Conservation (phyloP, 2,888 invertebrate genomes). For the Eremobia ochroleuca region DNA sequence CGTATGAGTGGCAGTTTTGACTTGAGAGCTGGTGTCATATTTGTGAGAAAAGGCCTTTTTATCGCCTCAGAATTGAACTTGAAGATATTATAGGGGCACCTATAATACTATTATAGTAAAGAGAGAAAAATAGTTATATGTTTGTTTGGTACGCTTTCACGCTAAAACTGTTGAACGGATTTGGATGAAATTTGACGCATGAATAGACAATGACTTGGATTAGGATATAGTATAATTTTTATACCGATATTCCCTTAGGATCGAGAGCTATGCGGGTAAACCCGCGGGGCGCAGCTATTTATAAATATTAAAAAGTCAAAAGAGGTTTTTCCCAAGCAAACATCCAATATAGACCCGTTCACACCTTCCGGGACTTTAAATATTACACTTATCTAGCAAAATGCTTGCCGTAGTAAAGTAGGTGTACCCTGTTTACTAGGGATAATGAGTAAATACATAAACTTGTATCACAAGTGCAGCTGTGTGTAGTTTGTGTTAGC, state of each 20-base stretch:
- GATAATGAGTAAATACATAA: conserved; percentile 66
- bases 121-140: too few relatives aligned
- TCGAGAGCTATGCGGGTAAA: not conserved
- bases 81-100: not conserved
- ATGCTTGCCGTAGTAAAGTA: conserved; percentile 47
- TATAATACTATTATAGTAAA: too few relatives aligned
- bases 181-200: too few relatives aligned
- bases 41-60: not conserved
- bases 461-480: conserved; percentile 60
- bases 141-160: too few relatives aligned
- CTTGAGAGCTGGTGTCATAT: too few relatives aligned
- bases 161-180: too few relatives aligned
- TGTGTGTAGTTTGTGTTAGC: conserved; percentile 65
- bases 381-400: conserved; percentile 19
- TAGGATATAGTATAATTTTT: too few relatives aligned
- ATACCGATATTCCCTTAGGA: not conserved
- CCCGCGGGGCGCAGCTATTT: not conserved
- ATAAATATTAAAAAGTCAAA: not conserved
- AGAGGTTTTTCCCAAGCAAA: not conserved
- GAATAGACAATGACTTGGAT: too few relatives aligned
- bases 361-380: conserved; percentile 32
- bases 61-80: not conserved
- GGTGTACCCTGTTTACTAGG: conserved; percentile 45
- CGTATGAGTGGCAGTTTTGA: not conserved
- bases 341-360: conserved; percentile 11